Conservation (phyloP, 2,888 invertebrate species). For the Orthosia gracilis region DNA sequence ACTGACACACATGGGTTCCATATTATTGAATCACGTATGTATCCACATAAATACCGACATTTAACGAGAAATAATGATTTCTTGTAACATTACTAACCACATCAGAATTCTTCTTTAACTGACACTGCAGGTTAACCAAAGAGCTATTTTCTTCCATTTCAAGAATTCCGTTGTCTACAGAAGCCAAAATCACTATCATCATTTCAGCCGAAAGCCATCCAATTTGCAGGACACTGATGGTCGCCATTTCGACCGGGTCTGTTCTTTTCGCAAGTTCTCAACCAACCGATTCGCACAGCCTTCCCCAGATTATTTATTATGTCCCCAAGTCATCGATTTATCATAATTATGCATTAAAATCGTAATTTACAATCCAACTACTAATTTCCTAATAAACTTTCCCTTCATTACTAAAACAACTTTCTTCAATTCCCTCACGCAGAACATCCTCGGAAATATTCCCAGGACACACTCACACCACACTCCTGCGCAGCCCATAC, state of each 20-base stretch:
- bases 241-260: no score
- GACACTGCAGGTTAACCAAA: not conserved
- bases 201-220: no score
- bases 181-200: not conserved
- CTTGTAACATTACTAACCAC: constrained; percentile 1
- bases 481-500: constrained; percentile 57
- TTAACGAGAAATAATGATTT: constrained; percentile 7
- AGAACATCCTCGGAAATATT: constrained; percentile 25
- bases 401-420: not conserved
- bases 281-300: not conserved
- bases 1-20: not conserved
- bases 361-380: not conserved
- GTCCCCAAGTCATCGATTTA: not conserved
- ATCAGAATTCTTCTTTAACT: not conserved
- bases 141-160: not conserved
- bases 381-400: not conserved
- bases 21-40: constrained; percentile 25
- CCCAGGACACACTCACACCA: constrained; percentile 31
- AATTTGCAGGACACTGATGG: no score
- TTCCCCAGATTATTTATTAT: not conserved
- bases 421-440: constrained; percentile 27
- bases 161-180: not conserved
- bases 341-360: not conserved
- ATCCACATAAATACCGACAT: not conserved
- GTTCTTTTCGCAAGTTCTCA: no score